These are phyloP conservation scores for Protonibea diacanthus DNA, from an alignment of 2,797 vertebrate genomes.

Conservation along the genomic window DNA sequence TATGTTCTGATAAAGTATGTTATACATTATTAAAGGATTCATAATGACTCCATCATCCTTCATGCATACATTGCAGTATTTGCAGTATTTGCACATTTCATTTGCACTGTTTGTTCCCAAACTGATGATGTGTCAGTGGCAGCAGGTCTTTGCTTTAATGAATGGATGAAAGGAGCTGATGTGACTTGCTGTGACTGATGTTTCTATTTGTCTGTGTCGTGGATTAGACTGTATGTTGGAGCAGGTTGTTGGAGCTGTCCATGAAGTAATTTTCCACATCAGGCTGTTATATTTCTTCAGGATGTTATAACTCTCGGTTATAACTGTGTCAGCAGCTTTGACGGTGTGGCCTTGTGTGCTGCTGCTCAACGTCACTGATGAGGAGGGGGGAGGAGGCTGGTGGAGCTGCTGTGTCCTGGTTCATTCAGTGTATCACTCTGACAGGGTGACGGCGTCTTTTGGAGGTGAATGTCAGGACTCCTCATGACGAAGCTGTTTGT, in stretches of 20 bases:
- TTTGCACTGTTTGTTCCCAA: not conserved
- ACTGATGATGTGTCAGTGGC: no score
- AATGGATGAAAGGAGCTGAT: not conserved
- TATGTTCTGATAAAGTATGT: not conserved
- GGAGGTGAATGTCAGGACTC: conserved; percentile 7
- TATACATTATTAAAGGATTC: conserved; percentile 20
- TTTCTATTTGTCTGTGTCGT: no score
- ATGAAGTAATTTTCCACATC: conserved; percentile 3
- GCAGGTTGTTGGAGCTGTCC: conserved; percentile 3
- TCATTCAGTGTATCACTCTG: conserved; percentile 50
- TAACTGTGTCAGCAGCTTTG: conserved; percentile 11
- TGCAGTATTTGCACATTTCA: not conserved
- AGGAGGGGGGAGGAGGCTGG: not conserved
- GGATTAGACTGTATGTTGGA: not conserved
- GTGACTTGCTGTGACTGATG: not conserved
- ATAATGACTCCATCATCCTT: not conserved
- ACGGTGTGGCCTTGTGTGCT: conserved; percentile 4
- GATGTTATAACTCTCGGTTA: not conserved
- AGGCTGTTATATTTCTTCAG: not conserved
- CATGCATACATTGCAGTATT: not conserved
- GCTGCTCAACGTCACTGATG: conserved; percentile 5
- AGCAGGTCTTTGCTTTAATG: no score
- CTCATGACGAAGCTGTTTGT: conserved; percentile 2
- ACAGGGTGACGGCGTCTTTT: conserved; percentile 44
- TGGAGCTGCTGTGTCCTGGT: not conserved